Percentiles rank a stretch among this genome's conserved stretches.
Evolutionary conservation across 2,888 invertebrate species (phyloP).

Genomic region (Mechanitis messenoides): DNA sequence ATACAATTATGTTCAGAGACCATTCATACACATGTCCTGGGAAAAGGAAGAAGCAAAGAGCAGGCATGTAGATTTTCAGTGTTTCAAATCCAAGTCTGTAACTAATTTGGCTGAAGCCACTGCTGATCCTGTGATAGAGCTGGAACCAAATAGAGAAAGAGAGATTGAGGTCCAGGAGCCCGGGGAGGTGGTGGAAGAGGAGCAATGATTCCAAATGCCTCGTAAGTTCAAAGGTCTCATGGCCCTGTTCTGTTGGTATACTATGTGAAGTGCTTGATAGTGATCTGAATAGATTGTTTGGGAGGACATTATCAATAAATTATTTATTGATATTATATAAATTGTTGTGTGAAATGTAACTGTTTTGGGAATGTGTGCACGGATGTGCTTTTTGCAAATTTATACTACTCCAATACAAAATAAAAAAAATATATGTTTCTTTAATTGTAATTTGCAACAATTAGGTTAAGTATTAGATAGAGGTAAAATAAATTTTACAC

Average conservation of each 20-base stretch:
- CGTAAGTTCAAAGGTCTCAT: conserved; percentile 35
- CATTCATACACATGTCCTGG: conserved; percentile 99
- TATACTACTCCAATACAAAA: neutral
- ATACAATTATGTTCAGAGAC: conserved; percentile 99
- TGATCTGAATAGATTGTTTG: neutral
- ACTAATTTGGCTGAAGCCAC: conserved; percentile 97
- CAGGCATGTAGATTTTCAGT: conserved; percentile 99
- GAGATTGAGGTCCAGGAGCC: conserved; percentile 44
- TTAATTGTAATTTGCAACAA: conserved; percentile 3
- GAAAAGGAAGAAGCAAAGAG: conserved; percentile 99
- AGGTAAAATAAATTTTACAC: conserved; percentile 1
- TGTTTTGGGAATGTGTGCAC: neutral
- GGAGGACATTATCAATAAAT: neutral
- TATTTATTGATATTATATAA: neutral
- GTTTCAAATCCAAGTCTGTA: conserved; percentile 98
- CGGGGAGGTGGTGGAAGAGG: conserved; percentile 37
- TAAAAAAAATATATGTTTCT: neutral
- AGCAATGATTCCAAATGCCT: conserved; percentile 41
- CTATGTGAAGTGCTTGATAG: conserved; percentile 18
- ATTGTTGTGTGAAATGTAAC: no score
- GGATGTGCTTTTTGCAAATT: neutral
- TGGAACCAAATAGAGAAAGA: conserved; percentile 73
- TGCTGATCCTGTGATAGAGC: conserved; percentile 87
- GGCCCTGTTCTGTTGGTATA: conserved; percentile 43
- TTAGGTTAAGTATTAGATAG: conserved; percentile 2